phyloP scores from a whole-genome alignment of 2,113 vertebrate species.

The Etia nguti region DNA sequence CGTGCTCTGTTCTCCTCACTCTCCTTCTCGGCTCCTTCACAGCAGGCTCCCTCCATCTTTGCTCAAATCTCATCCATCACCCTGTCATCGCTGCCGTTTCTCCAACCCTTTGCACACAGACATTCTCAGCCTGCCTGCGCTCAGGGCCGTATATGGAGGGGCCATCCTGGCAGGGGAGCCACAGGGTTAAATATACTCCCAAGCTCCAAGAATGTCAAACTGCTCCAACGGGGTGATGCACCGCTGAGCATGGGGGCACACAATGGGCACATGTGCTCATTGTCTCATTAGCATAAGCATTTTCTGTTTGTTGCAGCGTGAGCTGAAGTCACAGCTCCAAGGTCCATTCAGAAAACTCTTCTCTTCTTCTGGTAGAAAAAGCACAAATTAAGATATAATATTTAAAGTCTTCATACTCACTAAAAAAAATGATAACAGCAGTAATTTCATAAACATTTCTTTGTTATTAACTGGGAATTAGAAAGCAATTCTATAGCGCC shows the following conservation, averaged over 20 bases:
- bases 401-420: not conserved
- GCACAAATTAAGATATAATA: not conserved
- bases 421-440: not conserved
- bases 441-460: not conserved
- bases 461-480: not conserved
- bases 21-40: slow-evolving; percentile 22
- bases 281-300: slow-evolving; percentile 41
- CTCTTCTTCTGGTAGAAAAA: not conserved
- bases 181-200: slow-evolving; percentile 67
- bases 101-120: slow-evolving; percentile 2
- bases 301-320: not conserved
- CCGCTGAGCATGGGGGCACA: not conserved
- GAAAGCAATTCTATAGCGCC: not conserved
- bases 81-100: slow-evolving; percentile 39
- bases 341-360: not conserved
- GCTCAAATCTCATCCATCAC: slow-evolving; percentile 37
- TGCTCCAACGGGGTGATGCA: slow-evolving; percentile 15
- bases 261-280: slow-evolving; percentile 11
- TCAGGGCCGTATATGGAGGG: slow-evolving; percentile 62
- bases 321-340: not conserved
- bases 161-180: slow-evolving; percentile 45
- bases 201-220: slow-evolving; percentile 39
- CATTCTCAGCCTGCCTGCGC: slow-evolving; percentile 5
- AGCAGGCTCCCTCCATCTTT: slow-evolving; percentile 16
- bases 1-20: not conserved